Conservation (phyloP, 2,113 vertebrate species). For the Cisticola juncidis region DNA sequence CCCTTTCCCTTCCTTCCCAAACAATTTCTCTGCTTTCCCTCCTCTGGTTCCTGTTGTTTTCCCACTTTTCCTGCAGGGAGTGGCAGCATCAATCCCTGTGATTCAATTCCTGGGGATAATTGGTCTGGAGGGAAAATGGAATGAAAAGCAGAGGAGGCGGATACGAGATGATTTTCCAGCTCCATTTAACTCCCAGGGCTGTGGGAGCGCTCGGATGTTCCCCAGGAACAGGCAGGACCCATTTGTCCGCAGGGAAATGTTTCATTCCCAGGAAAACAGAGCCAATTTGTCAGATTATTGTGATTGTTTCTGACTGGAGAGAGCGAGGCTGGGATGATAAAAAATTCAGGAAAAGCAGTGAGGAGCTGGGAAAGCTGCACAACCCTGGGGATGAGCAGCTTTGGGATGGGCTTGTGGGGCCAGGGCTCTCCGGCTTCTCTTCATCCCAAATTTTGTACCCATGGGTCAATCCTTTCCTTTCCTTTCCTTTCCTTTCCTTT, state of each 20-base stretch:
- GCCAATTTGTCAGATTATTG: not conserved
- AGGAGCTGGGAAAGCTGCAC: not conserved
- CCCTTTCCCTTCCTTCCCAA: not conserved
- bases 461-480: rapidly evolving
- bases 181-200: not conserved
- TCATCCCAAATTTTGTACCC: not conserved
- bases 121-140: not conserved
- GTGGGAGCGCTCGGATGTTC: not conserved
- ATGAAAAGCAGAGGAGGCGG: conserved; percentile 41
- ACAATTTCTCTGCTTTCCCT: not conserved
- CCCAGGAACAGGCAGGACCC: not conserved
- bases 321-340: not conserved
- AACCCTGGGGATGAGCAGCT: rapidly evolving
- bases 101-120: conserved; percentile 10
- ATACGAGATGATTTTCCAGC: conserved; percentile 42
- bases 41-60: not conserved
- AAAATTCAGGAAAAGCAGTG: not conserved
- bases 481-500: too few species aligned
- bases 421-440: rapidly evolving
- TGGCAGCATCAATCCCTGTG: not conserved
- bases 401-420: not conserved
- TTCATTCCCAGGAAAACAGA: conserved; percentile 3
- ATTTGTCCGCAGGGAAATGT: not conserved
- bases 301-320: not conserved
- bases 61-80: not conserved